Evolutionary conservation across 2,113 vertebrate species (phyloP).

Genomic region (Lasiurus borealis): DNA sequence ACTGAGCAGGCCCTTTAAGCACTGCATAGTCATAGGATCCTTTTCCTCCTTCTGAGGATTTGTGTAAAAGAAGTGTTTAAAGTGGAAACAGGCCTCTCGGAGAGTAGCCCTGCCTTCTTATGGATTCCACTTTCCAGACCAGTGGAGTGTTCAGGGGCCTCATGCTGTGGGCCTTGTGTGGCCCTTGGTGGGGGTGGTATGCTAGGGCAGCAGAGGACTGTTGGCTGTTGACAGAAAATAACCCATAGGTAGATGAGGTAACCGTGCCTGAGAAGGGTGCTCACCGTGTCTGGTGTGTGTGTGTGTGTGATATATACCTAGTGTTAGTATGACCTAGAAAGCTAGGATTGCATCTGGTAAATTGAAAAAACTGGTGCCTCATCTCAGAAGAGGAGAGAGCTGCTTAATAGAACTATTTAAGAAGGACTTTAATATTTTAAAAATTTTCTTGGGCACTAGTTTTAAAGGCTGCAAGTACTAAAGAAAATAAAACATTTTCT

Average conservation of each 20-base stretch:
- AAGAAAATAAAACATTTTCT: neutral
- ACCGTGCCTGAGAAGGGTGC: neutral
- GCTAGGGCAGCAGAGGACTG: neutral
- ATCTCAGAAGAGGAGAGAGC: neutral
- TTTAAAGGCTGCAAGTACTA: neutral
- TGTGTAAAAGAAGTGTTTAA: conserved; percentile 18
- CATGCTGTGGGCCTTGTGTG: too few relatives aligned
- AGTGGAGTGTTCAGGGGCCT: neutral
- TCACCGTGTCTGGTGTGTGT: neutral
- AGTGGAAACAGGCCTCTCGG: neutral
- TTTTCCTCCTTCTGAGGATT: neutral
- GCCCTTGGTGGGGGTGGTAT: neutral
- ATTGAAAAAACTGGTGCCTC: neutral
- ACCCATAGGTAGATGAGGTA: neutral
- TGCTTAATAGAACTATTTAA: conserved; percentile 32
- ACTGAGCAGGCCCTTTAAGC: neutral
- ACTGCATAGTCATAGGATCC: neutral
- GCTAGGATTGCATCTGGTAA: neutral
- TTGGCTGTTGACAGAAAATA: neutral
- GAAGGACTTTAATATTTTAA: neutral
- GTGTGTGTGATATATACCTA: neutral
- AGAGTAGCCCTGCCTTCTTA: neutral
- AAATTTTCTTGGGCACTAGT: neutral
- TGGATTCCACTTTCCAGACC: neutral
- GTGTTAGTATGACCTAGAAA: neutral